A percentile compares a stretch with the other conserved stretches of the same genome.
phyloP scores from a whole-genome alignment of 2,113 vertebrate species.

The Dunckerocampus dactyliophorus region DNA sequence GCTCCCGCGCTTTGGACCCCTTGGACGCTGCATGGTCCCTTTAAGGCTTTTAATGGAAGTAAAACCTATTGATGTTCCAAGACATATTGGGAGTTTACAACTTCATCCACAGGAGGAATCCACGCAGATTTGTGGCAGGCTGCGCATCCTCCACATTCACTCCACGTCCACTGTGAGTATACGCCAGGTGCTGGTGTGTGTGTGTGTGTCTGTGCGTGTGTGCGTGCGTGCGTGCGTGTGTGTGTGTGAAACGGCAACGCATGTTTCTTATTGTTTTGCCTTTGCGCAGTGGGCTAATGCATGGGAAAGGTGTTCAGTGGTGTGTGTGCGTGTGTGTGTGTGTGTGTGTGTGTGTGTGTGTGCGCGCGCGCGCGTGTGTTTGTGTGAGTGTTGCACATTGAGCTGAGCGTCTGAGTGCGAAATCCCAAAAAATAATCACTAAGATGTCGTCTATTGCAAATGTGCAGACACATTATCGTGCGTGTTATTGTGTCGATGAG shows the following conservation, averaged over 20 bases:
- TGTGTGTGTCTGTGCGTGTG: no score
- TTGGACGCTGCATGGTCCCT: slow-evolving; percentile 57
- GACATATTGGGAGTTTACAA: slow-evolving; percentile 73
- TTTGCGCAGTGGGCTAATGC: slow-evolving; percentile 5
- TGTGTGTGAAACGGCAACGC: slow-evolving; percentile 2
- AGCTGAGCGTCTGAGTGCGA: not conserved
- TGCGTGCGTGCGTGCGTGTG: not conserved
- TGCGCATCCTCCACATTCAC: slow-evolving; percentile 50
- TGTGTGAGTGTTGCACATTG: not conserved
- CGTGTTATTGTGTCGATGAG: slow-evolving; percentile 15
- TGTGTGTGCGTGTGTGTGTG: not conserved
- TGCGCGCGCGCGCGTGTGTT: not conserved
- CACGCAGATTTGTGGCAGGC: slow-evolving; percentile 60
- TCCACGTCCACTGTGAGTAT: slow-evolving; percentile 68
- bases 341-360: not conserved
- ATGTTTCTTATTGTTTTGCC: slow-evolving; percentile 2
- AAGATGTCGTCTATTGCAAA: slow-evolving; percentile 13
- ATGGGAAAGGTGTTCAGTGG: not conserved
- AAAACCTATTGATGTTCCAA: slow-evolving; percentile 67
- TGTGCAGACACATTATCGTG: slow-evolving; percentile 23
- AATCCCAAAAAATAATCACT: no score
- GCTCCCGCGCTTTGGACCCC: slow-evolving; percentile 62
- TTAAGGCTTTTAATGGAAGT: slow-evolving; percentile 73
- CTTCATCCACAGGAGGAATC: slow-evolving; percentile 63
- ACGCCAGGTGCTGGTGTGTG: not conserved